A percentile compares a stretch with the other conserved stretches of the same genome.
phyloP scores from a whole-genome alignment of 2,888 invertebrate species.

The Margaritifera margaritifera region DNA sequence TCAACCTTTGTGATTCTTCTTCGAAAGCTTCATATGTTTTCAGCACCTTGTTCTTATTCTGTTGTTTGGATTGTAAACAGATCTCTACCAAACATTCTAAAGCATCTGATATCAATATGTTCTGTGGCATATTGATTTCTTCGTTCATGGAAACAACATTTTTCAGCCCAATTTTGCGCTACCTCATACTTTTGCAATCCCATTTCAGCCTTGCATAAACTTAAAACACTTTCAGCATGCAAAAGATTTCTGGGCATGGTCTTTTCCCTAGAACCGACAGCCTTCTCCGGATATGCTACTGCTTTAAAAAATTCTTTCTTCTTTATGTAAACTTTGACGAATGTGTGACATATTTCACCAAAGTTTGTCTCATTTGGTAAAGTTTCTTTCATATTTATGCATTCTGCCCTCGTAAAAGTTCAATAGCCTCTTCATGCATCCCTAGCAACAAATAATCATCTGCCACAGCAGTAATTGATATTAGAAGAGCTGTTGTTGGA shows the following conservation, averaged over 20 bases:
- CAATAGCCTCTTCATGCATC: slow-evolving; percentile 25
- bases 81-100: no score
- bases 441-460: slow-evolving; percentile 8
- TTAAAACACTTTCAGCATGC: slow-evolving; percentile 19
- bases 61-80: no score
- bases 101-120: no score
- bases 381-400: slow-evolving; percentile 13
- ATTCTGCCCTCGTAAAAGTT: slow-evolving; percentile 23
- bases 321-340: slow-evolving; percentile 20
- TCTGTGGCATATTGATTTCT: no score
- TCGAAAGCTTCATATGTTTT: no score
- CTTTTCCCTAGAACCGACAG: slow-evolving; percentile 18
- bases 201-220: slow-evolving; percentile 6
- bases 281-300: slow-evolving; percentile 18
- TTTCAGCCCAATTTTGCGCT: no score
- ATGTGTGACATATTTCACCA: slow-evolving; percentile 21
- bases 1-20: no score
- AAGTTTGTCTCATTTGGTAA: slow-evolving; percentile 10
- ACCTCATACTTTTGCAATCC: background rate
- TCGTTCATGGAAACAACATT: no score
- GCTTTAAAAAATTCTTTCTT: slow-evolving; percentile 18
- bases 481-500: slow-evolving; percentile 32
- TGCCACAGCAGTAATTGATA: slow-evolving; percentile 44
- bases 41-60: no score
- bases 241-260: slow-evolving; percentile 9